Evolutionary conservation across 2,113 vertebrate species (phyloP).

Genomic region (Speoplatyrhinus poulsoni): DNA sequence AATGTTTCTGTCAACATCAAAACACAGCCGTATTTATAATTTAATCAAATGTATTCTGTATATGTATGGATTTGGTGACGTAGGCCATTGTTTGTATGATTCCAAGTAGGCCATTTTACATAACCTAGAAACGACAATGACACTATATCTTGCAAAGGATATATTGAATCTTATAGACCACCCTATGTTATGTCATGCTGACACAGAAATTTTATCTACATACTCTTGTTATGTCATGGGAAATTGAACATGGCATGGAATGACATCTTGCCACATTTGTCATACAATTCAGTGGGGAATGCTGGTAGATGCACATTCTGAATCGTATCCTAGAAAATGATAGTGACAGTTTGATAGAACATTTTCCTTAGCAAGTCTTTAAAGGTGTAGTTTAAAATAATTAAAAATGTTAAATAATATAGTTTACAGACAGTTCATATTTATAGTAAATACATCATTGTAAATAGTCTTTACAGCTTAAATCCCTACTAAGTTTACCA

Average conservation of each 20-base stretch:
- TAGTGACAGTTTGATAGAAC: not conserved
- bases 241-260: too few relatives aligned
- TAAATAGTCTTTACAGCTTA: too few relatives aligned
- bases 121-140: not conserved
- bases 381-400: too few relatives aligned
- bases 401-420: too few relatives aligned
- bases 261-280: too few relatives aligned
- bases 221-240: too few relatives aligned
- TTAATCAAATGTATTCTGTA: not conserved
- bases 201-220: conserved; percentile 8
- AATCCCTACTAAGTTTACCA: too few relatives aligned
- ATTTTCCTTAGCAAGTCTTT: too few relatives aligned
- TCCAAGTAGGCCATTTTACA: conserved; percentile 1
- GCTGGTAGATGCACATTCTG: conserved; percentile 20
- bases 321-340: conserved; percentile 9
- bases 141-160: not conserved
- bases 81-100: conserved; percentile 16
- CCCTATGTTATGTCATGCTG: conserved; percentile 1
- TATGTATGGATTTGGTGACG: conserved; percentile 10
- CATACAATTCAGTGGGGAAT: conserved; percentile 39
- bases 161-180: not conserved
- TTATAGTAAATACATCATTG: too few relatives aligned
- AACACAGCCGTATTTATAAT: not conserved
- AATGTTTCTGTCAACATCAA: not conserved
- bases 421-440: too few relatives aligned